phyloP scores from a whole-genome alignment of 2,797 vertebrate species.

The Alcedo quadribrachys region DNA sequence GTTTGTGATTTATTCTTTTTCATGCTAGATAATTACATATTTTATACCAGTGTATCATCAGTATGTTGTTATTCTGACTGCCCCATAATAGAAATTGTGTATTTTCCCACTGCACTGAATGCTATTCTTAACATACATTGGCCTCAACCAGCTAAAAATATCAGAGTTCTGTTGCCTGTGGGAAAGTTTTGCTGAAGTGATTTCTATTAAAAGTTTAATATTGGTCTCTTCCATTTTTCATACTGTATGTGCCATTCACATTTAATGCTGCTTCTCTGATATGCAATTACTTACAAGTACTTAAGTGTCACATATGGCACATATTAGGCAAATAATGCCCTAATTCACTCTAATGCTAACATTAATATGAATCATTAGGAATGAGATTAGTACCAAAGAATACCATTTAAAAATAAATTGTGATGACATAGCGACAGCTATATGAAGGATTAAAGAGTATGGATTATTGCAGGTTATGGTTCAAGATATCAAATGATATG shows the following conservation, averaged over 20 bases:
- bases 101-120: constrained; percentile 74
- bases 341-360: constrained; percentile 69
- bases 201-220: constrained; percentile 61
- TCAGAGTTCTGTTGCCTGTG: constrained; percentile 67
- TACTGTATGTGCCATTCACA: constrained; percentile 15
- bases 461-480: constrained; percentile 61
- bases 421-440: constrained; percentile 61
- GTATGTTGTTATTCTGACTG: constrained; percentile 46
- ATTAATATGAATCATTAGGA: constrained; percentile 63
- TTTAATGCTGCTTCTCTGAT: background rate
- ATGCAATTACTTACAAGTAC: constrained; percentile 42
- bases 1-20: constrained; percentile 70
- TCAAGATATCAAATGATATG: constrained; percentile 1
- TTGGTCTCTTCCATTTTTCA: constrained; percentile 36
- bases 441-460: constrained; percentile 51
- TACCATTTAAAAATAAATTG: constrained; percentile 46
- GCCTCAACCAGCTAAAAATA: constrained; percentile 80
- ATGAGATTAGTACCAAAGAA: constrained; percentile 60
- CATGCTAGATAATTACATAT: constrained; percentile 61
- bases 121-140: constrained; percentile 76
- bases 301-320: constrained; percentile 55
- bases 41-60: constrained; percentile 58
- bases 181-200: constrained; percentile 72
- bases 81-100: constrained; percentile 65
- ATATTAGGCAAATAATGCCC: constrained; percentile 48